Percentiles rank a stretch among this genome's conserved stretches.
These are phyloP conservation scores for Helicorthomorpha holstii DNA, from an alignment of 1,140 invertebrate genomes.

Conservation along the genomic window DNA sequence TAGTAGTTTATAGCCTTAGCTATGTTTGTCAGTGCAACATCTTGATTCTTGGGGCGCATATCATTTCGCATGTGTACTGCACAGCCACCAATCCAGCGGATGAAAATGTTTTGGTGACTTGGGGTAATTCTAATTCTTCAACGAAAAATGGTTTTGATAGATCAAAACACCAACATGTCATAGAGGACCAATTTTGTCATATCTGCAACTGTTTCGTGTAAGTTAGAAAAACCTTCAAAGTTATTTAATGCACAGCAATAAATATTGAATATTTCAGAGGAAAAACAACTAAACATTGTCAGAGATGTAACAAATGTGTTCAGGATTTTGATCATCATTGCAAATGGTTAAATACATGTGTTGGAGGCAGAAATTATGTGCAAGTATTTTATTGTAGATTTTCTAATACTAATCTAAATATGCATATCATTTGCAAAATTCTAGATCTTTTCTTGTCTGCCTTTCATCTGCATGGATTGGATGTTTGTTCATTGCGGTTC, in stretches of 20 bases:
- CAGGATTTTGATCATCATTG: slow-evolving; percentile 82
- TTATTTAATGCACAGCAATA: neutral
- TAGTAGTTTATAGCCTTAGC: neutral
- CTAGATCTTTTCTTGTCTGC: neutral
- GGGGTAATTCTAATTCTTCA: neutral
- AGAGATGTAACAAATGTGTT: slow-evolving; percentile 92
- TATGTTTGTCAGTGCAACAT: neutral
- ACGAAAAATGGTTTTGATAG: slow-evolving; percentile 46
- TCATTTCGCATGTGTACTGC: neutral
- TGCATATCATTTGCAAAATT: neutral
- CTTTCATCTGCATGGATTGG: neutral
- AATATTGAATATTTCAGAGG: slow-evolving; percentile 19
- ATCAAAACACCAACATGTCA: slow-evolving; percentile 70
- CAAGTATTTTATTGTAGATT: neutral
- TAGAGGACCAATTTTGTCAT: slow-evolving; percentile 86
- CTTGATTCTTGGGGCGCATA: neutral
- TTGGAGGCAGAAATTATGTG: slow-evolving; percentile 72
- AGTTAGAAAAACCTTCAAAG: slow-evolving; percentile 14
- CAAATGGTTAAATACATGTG: slow-evolving; percentile 95
- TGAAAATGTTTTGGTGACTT: neutral
- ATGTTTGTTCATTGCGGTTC: neutral
- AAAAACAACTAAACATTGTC: slow-evolving; percentile 68
- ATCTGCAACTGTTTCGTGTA: slow-evolving; percentile 65
- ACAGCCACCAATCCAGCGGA: slow-evolving; percentile 5
- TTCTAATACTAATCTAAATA: neutral